These are phyloP conservation scores for Augiades crinisus DNA, from an alignment of 2,888 invertebrate genomes.

Conservation along the genomic window DNA sequence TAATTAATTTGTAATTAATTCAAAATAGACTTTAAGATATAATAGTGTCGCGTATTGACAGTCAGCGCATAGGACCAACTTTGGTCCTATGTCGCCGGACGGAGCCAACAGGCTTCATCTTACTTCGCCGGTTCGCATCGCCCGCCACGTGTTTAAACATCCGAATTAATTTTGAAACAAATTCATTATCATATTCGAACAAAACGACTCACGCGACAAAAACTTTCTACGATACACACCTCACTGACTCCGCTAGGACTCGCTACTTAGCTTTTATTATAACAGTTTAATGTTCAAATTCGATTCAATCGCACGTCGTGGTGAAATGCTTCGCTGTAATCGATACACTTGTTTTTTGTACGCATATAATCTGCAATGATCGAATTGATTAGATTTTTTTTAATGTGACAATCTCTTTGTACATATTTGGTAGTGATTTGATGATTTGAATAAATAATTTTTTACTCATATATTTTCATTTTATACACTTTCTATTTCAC, in stretches of 20 bases:
- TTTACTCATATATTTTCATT: constrained; percentile 3
- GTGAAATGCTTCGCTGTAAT: background rate
- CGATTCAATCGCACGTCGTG: background rate
- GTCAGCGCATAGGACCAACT: no score
- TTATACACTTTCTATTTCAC: constrained; percentile 13
- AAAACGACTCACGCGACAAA: constrained; percentile 21
- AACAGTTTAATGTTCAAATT: background rate
- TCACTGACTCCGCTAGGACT: background rate
- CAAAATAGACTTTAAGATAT: no score
- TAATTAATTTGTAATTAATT: no score
- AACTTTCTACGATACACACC: constrained; percentile 1
- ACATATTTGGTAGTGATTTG: constrained; percentile 7
- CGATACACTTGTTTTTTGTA: constrained; percentile 7
- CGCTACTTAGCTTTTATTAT: background rate
- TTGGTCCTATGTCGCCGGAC: constrained; percentile 10
- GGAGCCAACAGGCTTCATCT: constrained; percentile 10
- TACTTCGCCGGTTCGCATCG: background rate
- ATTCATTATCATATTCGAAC: constrained; percentile 23
- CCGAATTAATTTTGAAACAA: constrained; percentile 18
- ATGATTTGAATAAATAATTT: constrained; percentile 2
- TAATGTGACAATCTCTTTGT: constrained; percentile 15
- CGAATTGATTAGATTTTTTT: constrained; percentile 6
- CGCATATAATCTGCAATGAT: constrained; percentile 12
- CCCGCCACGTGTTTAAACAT: constrained; percentile 9
- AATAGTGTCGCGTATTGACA: no score